phyloP scores from a whole-genome alignment of 2,888 invertebrate genomes.

The Criorhina ranunculi region DNA sequence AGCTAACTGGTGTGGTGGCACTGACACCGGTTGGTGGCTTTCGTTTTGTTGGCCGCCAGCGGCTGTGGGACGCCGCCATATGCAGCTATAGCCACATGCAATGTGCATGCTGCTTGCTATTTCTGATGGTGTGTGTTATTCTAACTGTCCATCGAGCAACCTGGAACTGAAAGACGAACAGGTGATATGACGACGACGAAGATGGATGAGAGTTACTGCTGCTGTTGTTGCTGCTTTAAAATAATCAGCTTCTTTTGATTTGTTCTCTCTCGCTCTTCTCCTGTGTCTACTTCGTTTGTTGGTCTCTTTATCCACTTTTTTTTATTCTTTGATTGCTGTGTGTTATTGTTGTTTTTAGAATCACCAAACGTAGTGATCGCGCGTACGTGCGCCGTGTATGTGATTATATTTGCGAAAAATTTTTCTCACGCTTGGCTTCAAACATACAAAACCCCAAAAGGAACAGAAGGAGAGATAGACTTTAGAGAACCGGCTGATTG shows the following conservation, averaged over 20 bases:
- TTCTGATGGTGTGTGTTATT: slow-evolving; percentile 44
- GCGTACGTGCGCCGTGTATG: slow-evolving; percentile 76
- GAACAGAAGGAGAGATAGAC: slow-evolving; percentile 7
- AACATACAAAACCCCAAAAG: slow-evolving; percentile 24
- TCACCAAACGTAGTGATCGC: slow-evolving; percentile 76
- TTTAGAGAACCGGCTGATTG: slow-evolving; percentile 66
- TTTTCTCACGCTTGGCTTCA: slow-evolving; percentile 75
- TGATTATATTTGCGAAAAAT: slow-evolving; percentile 75
- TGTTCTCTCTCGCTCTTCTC: slow-evolving; percentile 47
- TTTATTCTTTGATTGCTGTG: slow-evolving; percentile 49
- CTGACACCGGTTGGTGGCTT: slow-evolving; percentile 70
- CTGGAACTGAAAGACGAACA: slow-evolving; percentile 75
- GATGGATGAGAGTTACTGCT: slow-evolving; percentile 66
- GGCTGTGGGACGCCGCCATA: slow-evolving; percentile 71
- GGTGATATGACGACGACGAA: slow-evolving; percentile 76
- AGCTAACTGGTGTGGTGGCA: slow-evolving; percentile 75
- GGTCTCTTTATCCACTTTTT: slow-evolving; percentile 54
- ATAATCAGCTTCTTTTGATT: slow-evolving; percentile 70
- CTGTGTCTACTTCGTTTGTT: slow-evolving; percentile 16
- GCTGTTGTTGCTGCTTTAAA: slow-evolving; percentile 45
- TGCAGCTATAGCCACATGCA: slow-evolving; percentile 61
- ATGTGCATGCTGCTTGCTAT: slow-evolving; percentile 48
- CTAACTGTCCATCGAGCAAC: slow-evolving; percentile 76
- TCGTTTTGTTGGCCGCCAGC: slow-evolving; percentile 71
- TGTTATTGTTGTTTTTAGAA: slow-evolving; percentile 53